A percentile compares a stretch with the other conserved stretches of the same genome.
Evolutionary conservation across 1,140 invertebrate species (phyloP).

Genomic region (Aphaenogaster ashmeadi): DNA sequence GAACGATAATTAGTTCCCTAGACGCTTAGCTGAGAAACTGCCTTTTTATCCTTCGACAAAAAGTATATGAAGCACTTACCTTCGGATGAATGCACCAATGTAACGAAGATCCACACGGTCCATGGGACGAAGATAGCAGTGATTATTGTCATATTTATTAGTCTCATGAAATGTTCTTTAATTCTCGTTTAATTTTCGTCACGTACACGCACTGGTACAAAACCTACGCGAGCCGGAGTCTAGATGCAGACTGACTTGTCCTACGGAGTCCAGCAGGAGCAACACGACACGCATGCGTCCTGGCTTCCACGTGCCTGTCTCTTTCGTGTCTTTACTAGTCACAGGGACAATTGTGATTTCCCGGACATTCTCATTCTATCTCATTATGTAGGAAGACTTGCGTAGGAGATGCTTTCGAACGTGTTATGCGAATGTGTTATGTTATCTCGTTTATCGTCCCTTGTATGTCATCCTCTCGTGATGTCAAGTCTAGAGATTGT

Average conservation of each 20-base stretch:
- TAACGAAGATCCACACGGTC: slow-evolving; percentile 67
- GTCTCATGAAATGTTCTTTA: not conserved
- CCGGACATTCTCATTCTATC: slow-evolving; percentile 48
- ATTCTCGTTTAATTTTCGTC: slow-evolving; percentile 52
- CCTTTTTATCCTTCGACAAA: not conserved
- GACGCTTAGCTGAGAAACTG: not conserved
- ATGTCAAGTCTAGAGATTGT: not conserved
- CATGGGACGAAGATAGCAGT: slow-evolving; percentile 56
- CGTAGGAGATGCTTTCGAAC: slow-evolving; percentile 1
- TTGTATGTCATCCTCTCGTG: not conserved
- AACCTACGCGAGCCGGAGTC: slow-evolving; percentile 79
- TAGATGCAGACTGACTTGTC: slow-evolving; percentile 82
- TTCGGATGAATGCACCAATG: slow-evolving; percentile 64
- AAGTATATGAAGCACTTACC: slow-evolving; percentile 51
- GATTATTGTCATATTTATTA: slow-evolving; percentile 75
- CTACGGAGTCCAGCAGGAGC: slow-evolving; percentile 80
- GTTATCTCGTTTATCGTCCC: slow-evolving; percentile 22
- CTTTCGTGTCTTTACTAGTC: slow-evolving; percentile 74
- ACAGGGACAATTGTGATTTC: slow-evolving; percentile 57
- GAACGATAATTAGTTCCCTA: not conserved
- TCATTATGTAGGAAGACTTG: not conserved
- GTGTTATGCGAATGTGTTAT: slow-evolving; percentile 5
- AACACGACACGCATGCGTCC: slow-evolving; percentile 83
- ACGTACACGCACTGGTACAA: slow-evolving; percentile 70
- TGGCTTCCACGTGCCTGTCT: slow-evolving; percentile 80